These are phyloP conservation scores for Kuschelorhynchus macadamiae DNA, from an alignment of 2,888 invertebrate species.

Conservation along the genomic window DNA sequence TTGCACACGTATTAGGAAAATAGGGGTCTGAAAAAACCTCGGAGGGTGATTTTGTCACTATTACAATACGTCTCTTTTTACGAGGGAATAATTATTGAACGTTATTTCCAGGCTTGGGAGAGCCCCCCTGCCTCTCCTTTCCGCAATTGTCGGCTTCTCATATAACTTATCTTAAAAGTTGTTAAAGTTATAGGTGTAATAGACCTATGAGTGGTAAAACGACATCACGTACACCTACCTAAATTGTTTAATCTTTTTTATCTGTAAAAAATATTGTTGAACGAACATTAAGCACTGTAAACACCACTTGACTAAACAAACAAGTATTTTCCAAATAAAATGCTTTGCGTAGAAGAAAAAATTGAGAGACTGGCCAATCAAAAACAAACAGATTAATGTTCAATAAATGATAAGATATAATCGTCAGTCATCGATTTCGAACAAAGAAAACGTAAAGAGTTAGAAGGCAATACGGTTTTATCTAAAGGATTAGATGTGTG, in stretches of 20 bases:
- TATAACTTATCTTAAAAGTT: no score
- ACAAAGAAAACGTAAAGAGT: conserved; percentile 45
- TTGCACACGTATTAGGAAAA: no score
- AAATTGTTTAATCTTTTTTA: conserved; percentile 39
- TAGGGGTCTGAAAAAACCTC: no score
- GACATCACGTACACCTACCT: conserved; percentile 24
- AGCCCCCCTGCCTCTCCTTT: no score
- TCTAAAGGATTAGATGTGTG: conserved; percentile 54
- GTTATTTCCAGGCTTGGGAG: no score
- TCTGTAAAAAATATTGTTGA: conserved; percentile 34
- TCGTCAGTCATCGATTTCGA: conserved; percentile 41
- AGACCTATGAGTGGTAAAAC: background rate
- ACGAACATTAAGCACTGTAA: conserved; percentile 32
- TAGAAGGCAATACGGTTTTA: conserved; percentile 22
- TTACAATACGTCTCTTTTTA: no score
- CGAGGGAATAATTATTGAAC: no score
- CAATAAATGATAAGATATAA: conserved; percentile 54
- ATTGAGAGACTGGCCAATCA: conserved; percentile 49
- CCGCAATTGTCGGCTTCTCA: no score
- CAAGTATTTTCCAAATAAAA: conserved; percentile 32
- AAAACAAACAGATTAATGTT: conserved; percentile 53
- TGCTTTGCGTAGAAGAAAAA: conserved; percentile 48
- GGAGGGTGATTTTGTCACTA: no score
- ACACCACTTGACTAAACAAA: conserved; percentile 40
- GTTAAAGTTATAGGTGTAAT: no score